Evolutionary conservation across 2,797 vertebrate species (phyloP).

Genomic region (Tauraco hartlaubi): DNA sequence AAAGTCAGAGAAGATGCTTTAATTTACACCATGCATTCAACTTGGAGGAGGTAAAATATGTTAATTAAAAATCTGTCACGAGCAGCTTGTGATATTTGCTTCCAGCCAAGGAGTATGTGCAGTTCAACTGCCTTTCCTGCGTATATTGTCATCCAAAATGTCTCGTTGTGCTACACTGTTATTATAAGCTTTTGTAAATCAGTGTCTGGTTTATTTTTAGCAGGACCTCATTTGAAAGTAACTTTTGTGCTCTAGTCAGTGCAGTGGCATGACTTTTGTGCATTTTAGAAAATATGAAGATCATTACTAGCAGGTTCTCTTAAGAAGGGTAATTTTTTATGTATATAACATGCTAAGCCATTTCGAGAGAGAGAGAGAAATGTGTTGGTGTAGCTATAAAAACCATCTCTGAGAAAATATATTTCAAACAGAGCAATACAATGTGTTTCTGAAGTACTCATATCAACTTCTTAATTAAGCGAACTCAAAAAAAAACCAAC

Average conservation of each 20-base stretch:
- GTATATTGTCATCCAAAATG: not conserved
- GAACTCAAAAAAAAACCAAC: not conserved
- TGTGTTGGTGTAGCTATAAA: not conserved
- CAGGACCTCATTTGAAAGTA: not conserved
- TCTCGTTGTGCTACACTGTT: not conserved
- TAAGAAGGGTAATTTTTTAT: not conserved
- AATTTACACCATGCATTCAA: conserved; percentile 11
- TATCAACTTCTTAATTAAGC: not conserved
- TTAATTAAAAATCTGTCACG: conserved; percentile 63
- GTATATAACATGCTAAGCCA: not conserved
- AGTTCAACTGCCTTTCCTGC: not conserved
- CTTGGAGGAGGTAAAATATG: not conserved
- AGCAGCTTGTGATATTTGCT: conserved; percentile 61
- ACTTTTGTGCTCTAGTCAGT: not conserved
- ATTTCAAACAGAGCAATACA: not conserved
- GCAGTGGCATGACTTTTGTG: not conserved
- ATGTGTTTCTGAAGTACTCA: not conserved
- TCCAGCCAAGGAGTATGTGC: not conserved
- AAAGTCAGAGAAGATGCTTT: not conserved
- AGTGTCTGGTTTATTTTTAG: not conserved
- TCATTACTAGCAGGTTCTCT: not conserved
- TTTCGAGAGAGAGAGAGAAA: not conserved
- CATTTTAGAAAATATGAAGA: not conserved
- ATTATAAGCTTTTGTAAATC: conserved; percentile 1
- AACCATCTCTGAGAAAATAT: not conserved